Conservation (phyloP, 1,140 invertebrate genomes). For the Myzus persicae region DNA sequence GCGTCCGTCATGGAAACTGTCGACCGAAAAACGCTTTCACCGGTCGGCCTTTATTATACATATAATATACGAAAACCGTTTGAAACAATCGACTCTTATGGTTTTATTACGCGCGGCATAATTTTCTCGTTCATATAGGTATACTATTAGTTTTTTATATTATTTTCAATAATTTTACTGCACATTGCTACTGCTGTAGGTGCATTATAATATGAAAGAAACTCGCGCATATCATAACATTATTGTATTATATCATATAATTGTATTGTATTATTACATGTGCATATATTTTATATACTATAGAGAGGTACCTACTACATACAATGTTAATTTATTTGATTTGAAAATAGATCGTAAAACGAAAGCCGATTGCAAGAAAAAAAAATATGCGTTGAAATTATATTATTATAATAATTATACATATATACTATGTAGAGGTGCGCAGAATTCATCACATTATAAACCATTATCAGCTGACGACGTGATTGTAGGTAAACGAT, state of each 20-base stretch:
- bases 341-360: constrained; percentile 3
- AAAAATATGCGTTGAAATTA: background rate
- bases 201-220: background rate
- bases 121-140: background rate
- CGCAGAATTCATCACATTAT: background rate
- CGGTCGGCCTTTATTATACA: constrained; percentile 7
- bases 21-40: constrained; percentile 27
- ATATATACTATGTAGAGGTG: too few species aligned
- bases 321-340: background rate
- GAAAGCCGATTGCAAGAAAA: background rate
- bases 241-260: background rate
- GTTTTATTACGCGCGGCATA: background rate
- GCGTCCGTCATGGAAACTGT: background rate
- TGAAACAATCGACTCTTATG: constrained; percentile 22
- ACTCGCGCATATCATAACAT: background rate
- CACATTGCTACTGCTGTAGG: background rate
- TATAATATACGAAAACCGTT: background rate
- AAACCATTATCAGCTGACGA: background rate
- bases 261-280: background rate
- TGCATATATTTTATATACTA: background rate
- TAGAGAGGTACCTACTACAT: background rate
- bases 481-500: background rate
- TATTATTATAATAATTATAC: background rate
- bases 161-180: background rate
- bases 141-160: background rate